phyloP scores from a whole-genome alignment of 1,140 invertebrate genomes.

The Thaumatotibia leucotreta region DNA sequence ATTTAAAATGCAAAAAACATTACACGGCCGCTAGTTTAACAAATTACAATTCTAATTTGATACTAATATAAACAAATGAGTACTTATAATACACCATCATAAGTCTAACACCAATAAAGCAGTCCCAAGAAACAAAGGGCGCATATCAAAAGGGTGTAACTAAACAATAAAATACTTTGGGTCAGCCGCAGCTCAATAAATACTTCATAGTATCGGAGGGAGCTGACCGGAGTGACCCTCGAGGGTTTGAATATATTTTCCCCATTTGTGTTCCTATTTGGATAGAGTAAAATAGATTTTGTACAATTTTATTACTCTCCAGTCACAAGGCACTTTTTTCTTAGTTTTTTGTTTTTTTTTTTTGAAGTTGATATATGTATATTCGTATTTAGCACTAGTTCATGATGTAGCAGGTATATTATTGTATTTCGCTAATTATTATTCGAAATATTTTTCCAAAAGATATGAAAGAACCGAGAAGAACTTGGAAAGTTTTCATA shows the following conservation, averaged over 20 bases:
- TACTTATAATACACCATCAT: too few relatives aligned
- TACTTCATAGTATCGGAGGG: constrained; percentile 72
- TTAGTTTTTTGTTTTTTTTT: background rate
- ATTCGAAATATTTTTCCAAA: too few relatives aligned
- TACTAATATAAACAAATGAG: background rate
- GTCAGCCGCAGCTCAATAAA: constrained; percentile 71
- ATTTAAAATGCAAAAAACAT: too few relatives aligned
- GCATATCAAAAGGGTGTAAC: constrained; percentile 47
- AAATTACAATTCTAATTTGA: background rate
- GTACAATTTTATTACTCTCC: background rate
- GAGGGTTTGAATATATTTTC: constrained; percentile 33
- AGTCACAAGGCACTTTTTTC: background rate
- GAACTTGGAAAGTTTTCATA: background rate
- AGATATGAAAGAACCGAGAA: background rate
- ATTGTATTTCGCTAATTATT: too few relatives aligned
- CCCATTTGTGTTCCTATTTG: background rate
- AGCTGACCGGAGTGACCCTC: constrained; percentile 58
- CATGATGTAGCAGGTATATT: background rate
- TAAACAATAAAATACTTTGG: constrained; percentile 69
- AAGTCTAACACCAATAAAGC: background rate
- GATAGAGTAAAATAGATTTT: background rate
- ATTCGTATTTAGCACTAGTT: background rate
- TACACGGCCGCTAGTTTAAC: too few relatives aligned
- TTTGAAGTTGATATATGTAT: too few relatives aligned
- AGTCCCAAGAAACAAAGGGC: constrained; percentile 20